These are phyloP conservation scores for Cyanocitta stelleri DNA, from an alignment of 2,113 vertebrate species.

Conservation along the genomic window DNA sequence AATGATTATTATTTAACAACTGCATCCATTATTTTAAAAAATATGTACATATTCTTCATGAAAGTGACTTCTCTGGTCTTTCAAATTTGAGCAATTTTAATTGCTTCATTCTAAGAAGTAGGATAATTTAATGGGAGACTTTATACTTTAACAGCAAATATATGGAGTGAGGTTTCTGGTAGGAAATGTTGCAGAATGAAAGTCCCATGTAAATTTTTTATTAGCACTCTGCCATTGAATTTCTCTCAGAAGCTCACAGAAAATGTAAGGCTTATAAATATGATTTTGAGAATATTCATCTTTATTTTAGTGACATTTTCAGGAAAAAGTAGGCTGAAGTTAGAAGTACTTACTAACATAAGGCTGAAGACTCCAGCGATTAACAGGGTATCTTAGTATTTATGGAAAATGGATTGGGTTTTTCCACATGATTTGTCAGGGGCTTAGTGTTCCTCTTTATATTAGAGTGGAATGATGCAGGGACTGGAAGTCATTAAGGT, in stretches of 20 bases:
- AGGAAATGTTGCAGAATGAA: not conserved
- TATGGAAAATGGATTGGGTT: not conserved
- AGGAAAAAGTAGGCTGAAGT: slow-evolving; percentile 1
- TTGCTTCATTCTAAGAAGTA: not conserved
- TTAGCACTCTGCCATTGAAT: not conserved
- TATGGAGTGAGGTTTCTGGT: not conserved
- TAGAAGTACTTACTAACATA: not conserved
- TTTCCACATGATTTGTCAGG: not conserved
- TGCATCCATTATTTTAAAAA: not conserved
- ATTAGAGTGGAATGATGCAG: not conserved
- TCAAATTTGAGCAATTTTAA: not conserved
- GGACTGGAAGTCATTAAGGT: not conserved
- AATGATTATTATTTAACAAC: not conserved
- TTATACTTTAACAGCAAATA: not conserved
- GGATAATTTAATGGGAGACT: not conserved
- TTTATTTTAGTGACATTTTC: slow-evolving; percentile 18
- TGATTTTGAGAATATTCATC: not conserved
- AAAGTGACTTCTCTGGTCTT: not conserved
- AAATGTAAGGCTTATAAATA: not conserved
- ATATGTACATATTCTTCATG: not conserved
- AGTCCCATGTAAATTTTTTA: slow-evolving; percentile 1
- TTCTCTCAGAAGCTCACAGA: not conserved
- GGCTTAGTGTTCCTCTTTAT: not conserved
- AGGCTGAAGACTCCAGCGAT: not conserved
- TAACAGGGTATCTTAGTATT: not conserved